phyloP scores from a whole-genome alignment of 2,888 invertebrate species.

The Eutolmus rufibarbis region DNA sequence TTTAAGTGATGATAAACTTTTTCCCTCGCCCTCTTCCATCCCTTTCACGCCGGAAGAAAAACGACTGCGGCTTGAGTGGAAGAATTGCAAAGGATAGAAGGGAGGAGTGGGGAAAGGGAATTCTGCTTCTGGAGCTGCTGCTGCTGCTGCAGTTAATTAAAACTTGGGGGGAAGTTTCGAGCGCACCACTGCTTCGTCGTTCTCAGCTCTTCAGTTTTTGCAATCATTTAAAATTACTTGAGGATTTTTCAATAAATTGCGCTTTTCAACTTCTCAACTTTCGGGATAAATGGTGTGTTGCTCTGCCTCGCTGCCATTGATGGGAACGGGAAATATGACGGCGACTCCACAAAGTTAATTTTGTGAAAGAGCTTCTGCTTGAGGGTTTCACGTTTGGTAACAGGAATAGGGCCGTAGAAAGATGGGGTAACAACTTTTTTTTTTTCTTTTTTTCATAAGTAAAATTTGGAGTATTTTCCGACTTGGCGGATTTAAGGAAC shows the following conservation, averaged over 20 bases:
- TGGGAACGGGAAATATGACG: neutral
- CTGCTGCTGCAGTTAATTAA: conserved; percentile 16
- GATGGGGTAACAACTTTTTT: neutral
- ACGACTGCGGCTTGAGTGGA: neutral
- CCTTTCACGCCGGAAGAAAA: neutral
- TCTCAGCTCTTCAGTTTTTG: neutral
- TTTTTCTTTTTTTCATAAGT: neutral
- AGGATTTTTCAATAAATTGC: conserved; percentile 16
- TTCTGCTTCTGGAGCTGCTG: neutral
- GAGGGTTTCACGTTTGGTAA: neutral
- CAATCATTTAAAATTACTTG: conserved; percentile 9
- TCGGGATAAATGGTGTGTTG: conserved; percentile 12
- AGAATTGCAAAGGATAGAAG: neutral
- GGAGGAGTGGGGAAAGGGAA: neutral
- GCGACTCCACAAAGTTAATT: neutral
- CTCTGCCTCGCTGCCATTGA: neutral
- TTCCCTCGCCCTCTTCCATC: neutral
- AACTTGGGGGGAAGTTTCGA: conserved; percentile 1
- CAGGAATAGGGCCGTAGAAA: neutral
- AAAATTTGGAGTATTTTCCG: neutral
- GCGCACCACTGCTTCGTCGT: neutral
- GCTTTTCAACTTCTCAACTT: conserved; percentile 3
- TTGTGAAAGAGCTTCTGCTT: neutral
- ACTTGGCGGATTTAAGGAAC: neutral
- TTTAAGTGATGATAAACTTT: conserved; percentile 7